A percentile compares a stretch with the other conserved stretches of the same genome.
Evolutionary conservation across 2,888 invertebrate genomes (phyloP).

Genomic region (Icerya purchasi): DNA sequence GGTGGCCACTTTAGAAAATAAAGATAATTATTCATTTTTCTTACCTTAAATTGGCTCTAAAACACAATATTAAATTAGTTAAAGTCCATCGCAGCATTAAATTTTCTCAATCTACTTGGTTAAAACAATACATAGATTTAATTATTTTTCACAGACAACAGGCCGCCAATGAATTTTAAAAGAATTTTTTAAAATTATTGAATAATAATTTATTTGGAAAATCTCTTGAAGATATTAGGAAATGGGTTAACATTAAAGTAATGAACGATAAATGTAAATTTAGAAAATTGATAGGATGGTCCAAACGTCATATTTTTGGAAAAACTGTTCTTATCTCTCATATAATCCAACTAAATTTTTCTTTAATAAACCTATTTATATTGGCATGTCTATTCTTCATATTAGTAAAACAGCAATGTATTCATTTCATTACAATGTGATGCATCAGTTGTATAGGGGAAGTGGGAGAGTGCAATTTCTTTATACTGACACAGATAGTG

Average conservation of each 20-base stretch:
- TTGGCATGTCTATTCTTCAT: not conserved
- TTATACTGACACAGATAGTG: not conserved
- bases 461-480: not conserved
- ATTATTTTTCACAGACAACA: not conserved
- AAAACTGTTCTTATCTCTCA: no score
- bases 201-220: conserved; percentile 1
- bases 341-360: not conserved
- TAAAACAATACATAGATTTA: no score
- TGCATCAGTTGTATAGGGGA: not conserved
- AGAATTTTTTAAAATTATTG: not conserved
- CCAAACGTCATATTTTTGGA: no score
- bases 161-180: no score
- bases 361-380: not conserved
- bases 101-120: no score
- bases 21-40: no score
- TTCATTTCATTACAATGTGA: not conserved
- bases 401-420: not conserved
- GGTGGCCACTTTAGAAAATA: no score
- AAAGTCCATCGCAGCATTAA: no score
- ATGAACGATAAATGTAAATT: no score
- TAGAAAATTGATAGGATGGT: no score
- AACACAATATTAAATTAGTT: no score
- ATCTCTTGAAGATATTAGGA: not conserved
- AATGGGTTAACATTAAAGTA: not conserved
- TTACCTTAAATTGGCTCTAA: no score